Evolutionary conservation across 2,113 vertebrate genomes (phyloP).

Genomic region (Glaucomys volans): DNA sequence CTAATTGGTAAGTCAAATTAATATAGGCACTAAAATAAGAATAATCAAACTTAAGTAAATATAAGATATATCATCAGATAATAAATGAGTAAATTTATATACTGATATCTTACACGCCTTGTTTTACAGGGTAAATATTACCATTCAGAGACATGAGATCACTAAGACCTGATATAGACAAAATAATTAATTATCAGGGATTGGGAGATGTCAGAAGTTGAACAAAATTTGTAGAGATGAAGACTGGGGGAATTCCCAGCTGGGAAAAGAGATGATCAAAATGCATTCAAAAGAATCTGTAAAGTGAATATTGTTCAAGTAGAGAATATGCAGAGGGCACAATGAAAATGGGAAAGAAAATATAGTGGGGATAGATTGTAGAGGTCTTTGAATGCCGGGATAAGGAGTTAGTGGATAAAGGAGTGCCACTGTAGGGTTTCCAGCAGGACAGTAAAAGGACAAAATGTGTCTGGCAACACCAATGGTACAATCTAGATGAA

Average conservation of each 20-base stretch:
- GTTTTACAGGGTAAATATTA: constrained; percentile 7
- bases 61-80: neutral
- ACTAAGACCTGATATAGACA: neutral
- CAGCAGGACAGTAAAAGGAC: neutral
- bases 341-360: constrained; percentile 4
- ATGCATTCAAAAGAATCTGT: neutral
- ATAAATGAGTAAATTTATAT: neutral
- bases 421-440: neutral
- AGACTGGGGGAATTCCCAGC: neutral
- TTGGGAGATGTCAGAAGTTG: neutral
- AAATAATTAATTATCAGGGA: neutral
- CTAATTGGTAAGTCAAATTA: neutral
- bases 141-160: neutral
- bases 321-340: neutral
- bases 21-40: neutral
- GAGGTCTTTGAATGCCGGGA: neutral
- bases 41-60: neutral
- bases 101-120: neutral
- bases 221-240: neutral
- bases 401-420: neutral
- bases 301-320: neutral
- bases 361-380: neutral
- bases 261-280: neutral
- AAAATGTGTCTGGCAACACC: neutral
- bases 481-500: neutral